Base-by-base conservation (phyloP, 2,888 invertebrate species). In the Agrochola macilenta region DNA sequence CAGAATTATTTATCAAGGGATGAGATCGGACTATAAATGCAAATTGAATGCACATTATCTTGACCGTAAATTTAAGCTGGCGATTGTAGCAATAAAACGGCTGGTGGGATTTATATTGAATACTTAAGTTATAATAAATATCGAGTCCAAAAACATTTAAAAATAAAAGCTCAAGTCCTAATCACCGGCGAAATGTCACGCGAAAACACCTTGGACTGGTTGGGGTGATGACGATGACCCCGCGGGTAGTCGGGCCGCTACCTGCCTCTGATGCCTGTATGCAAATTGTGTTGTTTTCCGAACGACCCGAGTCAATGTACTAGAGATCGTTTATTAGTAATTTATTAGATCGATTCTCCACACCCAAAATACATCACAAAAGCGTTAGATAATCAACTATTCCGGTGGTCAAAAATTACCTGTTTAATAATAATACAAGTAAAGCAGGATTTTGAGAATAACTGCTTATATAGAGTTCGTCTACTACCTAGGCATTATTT, bases 161-260 rank as follows among this genome's bases (percentile, higher is more conserved):
- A 92, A 90, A 91, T 89, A 92, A 92, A 82, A 91, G 84, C 78
- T 87, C 82, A 83, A 87, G 90, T 92, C 93, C 92, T 93, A 95
- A 95, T 93, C 92, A 89, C 88, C 88, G 88, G 92, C 93, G 89
- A 95, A 94, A 95, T 95, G 95, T 95, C 95, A 93, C 91, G 91
- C 92, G 90, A 91, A 93, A 92, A 93, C 93, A 92, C 90, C 92
- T 92, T 90, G 93, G 93, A 94, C 93, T 92, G 94, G 95, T 94
- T 93, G 90, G 91, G 92, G 89, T 90, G 92, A 94, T 94, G 95
- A 95, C 96, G 95, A 95, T 95, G 96, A 96, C 96, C 96, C 92
- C 94, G 76, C 88, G 78, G 88, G 85, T 86, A 86, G 84, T 86
- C 89, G 87, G 82, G 78, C 88, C 89, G 89, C 95, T 96, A 96